Base-by-base conservation (phyloP, 1,140 invertebrate species). In the Phortica variegata region DNA sequence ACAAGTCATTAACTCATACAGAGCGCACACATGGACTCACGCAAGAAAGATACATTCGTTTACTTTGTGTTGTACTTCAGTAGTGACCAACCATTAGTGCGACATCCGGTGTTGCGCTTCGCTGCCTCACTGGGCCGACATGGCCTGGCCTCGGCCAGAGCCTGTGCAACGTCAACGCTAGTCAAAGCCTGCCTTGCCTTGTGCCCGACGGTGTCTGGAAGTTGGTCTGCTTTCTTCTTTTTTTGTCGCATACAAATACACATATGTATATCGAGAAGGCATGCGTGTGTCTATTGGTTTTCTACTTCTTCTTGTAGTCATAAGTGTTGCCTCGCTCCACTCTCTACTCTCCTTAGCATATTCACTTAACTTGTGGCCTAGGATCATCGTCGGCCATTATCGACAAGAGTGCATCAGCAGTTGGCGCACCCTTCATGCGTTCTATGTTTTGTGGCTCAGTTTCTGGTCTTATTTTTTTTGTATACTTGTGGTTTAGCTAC, bases 381-480 rank as follows among this genome's bases (percentile, higher is more conserved):
- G 45, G 54, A 34, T 42, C 46, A 45, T 49, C 52, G 32, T 21
- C 43, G 36, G 23, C 45, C 47, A 23, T 31, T 52, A 40, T 65
- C 44, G 55, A 56, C n/a, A 37, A 45, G 5, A 10, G 5, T 10
- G 23, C 10, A 26, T 26, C 23, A 6, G 23, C 10, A 26, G 23
- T 10, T 26, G 23, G 5, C 10, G 23, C 23, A 6, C n/a, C n/a
- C 37, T 41, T 29, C 12, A 34, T 34, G 33, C 38, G 36, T 49
- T 36, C 56, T 62, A 60, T 49, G 46, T 53, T 63, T 51, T 68
- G 63, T 37, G 63, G 63, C 63, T 58, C 60, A 63, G 63, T 54
- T 68, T 63, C 68, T 68, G 68, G 62, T 68, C n/a, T 68, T 63
- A 68, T 63, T 68, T 63, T 68, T 63, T 54, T 65, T 68, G 32